Percentiles rank a stretch among this genome's conserved stretches.
These are phyloP conservation scores for Aphaenogaster rudis DNA, from an alignment of 1,140 invertebrate genomes.

Conservation along the genomic window DNA sequence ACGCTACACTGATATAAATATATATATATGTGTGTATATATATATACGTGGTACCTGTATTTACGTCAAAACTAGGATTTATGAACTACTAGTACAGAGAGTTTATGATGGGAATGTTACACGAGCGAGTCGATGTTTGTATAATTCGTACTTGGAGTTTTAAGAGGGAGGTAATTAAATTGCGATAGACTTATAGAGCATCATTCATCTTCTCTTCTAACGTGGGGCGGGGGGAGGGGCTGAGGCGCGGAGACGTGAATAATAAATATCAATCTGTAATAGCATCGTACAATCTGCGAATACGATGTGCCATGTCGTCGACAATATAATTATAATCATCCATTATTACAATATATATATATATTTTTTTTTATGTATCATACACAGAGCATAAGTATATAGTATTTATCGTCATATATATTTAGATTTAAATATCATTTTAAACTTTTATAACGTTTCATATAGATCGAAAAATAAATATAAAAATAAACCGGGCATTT, in stretches of 20 bases:
- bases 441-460: slow-evolving; percentile 88
- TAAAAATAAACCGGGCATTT: slow-evolving; percentile 88
- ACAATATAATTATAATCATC: slow-evolving; percentile 73
- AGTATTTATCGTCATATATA: slow-evolving; percentile 84
- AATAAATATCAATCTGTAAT: slow-evolving; percentile 80
- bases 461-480: slow-evolving; percentile 88
- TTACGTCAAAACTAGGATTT: slow-evolving; percentile 72
- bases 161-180: slow-evolving; percentile 51
- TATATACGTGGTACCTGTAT: slow-evolving; percentile 54
- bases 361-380: slow-evolving; percentile 78
- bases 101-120: slow-evolving; percentile 64
- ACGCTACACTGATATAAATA: slow-evolving; percentile 77
- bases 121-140: slow-evolving; percentile 72
- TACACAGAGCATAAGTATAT: slow-evolving; percentile 80
- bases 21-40: slow-evolving; percentile 63
- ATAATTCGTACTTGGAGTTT: slow-evolving; percentile 71
- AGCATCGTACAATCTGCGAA: slow-evolving; percentile 71
- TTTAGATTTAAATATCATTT: slow-evolving; percentile 87
- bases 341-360: slow-evolving; percentile 80
- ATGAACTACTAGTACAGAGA: slow-evolving; percentile 67
- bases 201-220: not conserved
- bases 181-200: slow-evolving; percentile 32
- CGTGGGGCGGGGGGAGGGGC: not conserved
- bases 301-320: slow-evolving; percentile 65
- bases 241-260: slow-evolving; percentile 48